These are phyloP conservation scores for Archilochus colubris DNA, from an alignment of 2,113 vertebrate species.

Conservation along the genomic window DNA sequence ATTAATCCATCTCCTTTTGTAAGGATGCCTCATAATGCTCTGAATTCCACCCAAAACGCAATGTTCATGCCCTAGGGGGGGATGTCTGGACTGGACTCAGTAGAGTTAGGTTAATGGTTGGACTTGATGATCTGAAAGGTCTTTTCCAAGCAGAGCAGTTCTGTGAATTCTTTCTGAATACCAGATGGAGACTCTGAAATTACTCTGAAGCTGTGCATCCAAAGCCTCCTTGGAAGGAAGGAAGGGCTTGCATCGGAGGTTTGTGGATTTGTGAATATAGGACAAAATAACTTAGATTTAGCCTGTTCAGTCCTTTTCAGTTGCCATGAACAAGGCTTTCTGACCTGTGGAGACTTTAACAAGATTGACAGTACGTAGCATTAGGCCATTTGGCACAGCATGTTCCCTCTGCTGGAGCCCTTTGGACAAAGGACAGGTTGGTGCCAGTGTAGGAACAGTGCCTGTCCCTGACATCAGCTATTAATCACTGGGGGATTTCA, in stretches of 20 bases:
- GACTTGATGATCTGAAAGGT: too few relatives aligned
- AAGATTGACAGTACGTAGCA: rapidly evolving
- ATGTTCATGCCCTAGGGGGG: neutral
- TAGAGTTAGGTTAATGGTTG: too few relatives aligned
- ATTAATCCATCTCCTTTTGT: neutral
- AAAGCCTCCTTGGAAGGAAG: neutral
- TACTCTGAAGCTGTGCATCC: neutral
- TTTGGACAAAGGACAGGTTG: neutral
- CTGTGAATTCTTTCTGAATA: neutral
- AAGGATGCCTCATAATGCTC: neutral
- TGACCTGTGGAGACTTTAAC: neutral
- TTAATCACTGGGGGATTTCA: neutral
- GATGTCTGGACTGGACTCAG: too few relatives aligned
- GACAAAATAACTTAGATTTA: neutral
- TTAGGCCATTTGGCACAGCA: rapidly evolving
- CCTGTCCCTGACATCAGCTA: neutral
- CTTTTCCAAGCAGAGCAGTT: too few relatives aligned
- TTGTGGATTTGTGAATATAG: neutral
- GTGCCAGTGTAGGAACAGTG: neutral
- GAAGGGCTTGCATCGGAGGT: neutral
- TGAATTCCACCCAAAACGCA: neutral
- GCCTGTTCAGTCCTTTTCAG: neutral
- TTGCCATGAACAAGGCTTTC: neutral
- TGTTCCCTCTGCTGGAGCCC: neutral
- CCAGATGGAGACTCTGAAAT: neutral